Conservation (phyloP, 2,888 invertebrate genomes). For the Camponotus fellah region DNA sequence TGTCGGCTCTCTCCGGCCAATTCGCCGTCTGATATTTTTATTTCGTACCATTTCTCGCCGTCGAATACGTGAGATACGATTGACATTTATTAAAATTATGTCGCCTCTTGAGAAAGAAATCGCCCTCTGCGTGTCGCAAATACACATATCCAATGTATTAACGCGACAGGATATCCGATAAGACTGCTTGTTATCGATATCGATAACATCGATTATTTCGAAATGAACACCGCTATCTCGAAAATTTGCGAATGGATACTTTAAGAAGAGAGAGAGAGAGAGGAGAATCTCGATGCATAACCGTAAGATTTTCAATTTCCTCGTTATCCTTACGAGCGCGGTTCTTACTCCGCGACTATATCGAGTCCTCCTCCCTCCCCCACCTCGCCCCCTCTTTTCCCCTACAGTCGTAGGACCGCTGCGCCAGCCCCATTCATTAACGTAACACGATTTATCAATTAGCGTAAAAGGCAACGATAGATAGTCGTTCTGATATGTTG, state of each 20-base stretch:
- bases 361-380: slow-evolving; percentile 40
- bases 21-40: slow-evolving; percentile 82
- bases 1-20: slow-evolving; percentile 70
- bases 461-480: slow-evolving; percentile 86
- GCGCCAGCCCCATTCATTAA: slow-evolving; percentile 84
- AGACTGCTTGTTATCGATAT: neutral
- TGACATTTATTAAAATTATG: slow-evolving; percentile 27
- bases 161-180: neutral
- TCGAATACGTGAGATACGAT: neutral
- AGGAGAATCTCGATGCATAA: slow-evolving; percentile 57
- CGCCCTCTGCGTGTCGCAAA: neutral
- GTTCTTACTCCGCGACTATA: slow-evolving; percentile 63
- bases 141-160: neutral
- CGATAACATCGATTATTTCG: neutral
- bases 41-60: slow-evolving; percentile 58
- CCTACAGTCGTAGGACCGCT: slow-evolving; percentile 64
- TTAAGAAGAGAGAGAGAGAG: slow-evolving; percentile 35
- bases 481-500: slow-evolving; percentile 85
- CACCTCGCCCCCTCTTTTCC: slow-evolving; percentile 43
- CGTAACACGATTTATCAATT: slow-evolving; percentile 86
- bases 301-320: slow-evolving; percentile 82
- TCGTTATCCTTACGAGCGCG: slow-evolving; percentile 76
- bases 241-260: slow-evolving; percentile 54
- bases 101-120: neutral
- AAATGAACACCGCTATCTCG: neutral